These are phyloP conservation scores for Rotaria sp. DNA, from an alignment of 2,888 invertebrate species.

Conservation along the genomic window DNA sequence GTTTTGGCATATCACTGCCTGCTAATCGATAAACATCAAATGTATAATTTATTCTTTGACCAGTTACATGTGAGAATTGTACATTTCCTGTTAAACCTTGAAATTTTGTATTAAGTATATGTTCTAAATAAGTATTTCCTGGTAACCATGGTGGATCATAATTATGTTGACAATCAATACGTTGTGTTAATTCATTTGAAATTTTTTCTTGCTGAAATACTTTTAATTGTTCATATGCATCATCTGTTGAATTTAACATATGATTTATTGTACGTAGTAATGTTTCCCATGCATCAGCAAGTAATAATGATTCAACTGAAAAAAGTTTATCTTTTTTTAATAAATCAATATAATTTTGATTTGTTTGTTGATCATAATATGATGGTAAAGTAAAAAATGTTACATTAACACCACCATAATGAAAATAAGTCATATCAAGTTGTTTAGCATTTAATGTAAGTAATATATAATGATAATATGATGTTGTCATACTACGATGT, in stretches of 20 bases:
- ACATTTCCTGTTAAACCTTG: not conserved
- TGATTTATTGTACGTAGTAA: not conserved
- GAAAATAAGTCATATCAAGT: conserved; percentile 19
- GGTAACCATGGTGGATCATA: not conserved
- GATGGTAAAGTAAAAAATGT: conserved; percentile 2
- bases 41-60: conserved; percentile 13
- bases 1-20: not conserved
- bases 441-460: not conserved
- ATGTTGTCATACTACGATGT: conserved; percentile 30
- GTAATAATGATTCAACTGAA: not conserved
- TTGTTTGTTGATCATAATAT: not conserved
- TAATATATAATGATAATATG: conserved; percentile 25
- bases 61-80: not conserved
- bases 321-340: not conserved
- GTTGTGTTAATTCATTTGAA: not conserved
- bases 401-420: conserved; percentile 27
- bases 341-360: not conserved
- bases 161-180: not conserved
- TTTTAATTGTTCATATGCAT: not conserved
- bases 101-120: not conserved
- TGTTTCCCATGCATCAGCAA: conserved; percentile 4
- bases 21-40: not conserved
- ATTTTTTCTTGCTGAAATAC: not conserved
- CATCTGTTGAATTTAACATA: not conserved
- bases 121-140: not conserved